phyloP scores from a whole-genome alignment of 2,888 invertebrate species.

The Drosophila melanosoma region DNA sequence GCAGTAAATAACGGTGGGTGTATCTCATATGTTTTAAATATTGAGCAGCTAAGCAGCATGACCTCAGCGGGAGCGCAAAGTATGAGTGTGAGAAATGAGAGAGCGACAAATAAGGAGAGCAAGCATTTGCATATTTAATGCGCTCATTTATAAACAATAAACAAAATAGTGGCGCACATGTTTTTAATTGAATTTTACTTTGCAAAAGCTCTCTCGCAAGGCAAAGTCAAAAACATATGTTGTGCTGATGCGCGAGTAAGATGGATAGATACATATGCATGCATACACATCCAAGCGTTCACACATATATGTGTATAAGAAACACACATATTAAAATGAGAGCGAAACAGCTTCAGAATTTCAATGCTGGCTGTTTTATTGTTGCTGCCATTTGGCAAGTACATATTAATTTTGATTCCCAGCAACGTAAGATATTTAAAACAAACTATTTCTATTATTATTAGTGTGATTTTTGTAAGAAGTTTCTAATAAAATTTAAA shows the following conservation, averaged over 20 bases:
- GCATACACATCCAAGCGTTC: not conserved
- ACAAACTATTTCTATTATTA: conserved; percentile 11
- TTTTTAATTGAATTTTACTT: conserved; percentile 75
- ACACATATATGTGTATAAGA: conserved; percentile 1
- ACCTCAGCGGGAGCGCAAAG: conserved; percentile 59
- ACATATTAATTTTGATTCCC: conserved; percentile 30
- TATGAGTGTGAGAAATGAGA: conserved; percentile 9
- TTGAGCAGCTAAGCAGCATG: conserved; percentile 37
- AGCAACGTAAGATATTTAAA: conserved; percentile 22
- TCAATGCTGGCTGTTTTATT: conserved; percentile 60
- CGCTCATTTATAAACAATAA: conserved; percentile 80
- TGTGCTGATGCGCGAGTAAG: conserved; percentile 33
- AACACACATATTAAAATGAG: conserved; percentile 3
- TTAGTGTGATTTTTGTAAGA: conserved; percentile 12
- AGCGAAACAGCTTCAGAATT: conserved; percentile 41
- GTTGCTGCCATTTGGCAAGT: conserved; percentile 25
- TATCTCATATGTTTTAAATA: conserved; percentile 17
- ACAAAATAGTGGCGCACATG: conserved; percentile 78
- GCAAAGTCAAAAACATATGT: conserved; percentile 68
- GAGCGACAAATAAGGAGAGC: conserved; percentile 5
- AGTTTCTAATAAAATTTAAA: conserved; percentile 39
- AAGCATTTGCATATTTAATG: conserved; percentile 35
- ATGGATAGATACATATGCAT: conserved; percentile 5
- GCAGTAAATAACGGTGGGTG: conserved; percentile 47
- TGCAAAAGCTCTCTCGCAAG: conserved; percentile 46